Evolutionary conservation across 2,113 vertebrate species (phyloP).

Genomic region (Penelope pileata): DNA sequence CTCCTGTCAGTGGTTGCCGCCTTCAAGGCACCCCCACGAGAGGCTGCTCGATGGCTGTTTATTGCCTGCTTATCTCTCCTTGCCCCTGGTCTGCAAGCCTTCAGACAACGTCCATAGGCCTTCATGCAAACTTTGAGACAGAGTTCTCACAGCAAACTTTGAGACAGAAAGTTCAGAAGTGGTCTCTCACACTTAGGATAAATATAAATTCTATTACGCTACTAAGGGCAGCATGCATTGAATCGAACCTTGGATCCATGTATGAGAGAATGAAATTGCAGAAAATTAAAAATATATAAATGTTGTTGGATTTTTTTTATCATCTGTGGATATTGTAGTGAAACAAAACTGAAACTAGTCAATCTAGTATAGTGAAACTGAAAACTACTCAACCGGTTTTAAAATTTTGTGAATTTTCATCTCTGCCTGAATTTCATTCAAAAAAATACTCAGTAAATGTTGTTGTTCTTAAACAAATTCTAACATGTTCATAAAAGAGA

Average conservation of each 20-base stretch:
- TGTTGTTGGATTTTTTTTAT: fast-evolving
- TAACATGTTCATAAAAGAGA: neutral
- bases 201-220: neutral
- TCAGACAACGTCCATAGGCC: too few relatives aligned
- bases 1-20: too few relatives aligned
- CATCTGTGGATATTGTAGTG: neutral
- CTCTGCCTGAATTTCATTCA: neutral
- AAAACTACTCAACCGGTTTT: neutral
- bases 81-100: too few relatives aligned
- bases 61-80: too few relatives aligned
- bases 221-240: neutral
- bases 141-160: too few relatives aligned
- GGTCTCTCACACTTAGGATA: too few relatives aligned
- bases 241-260: neutral
- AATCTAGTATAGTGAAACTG: neutral
- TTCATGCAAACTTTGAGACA: too few relatives aligned
- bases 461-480: neutral
- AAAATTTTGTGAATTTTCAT: neutral
- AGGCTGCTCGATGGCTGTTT: too few relatives aligned
- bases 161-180: too few relatives aligned
- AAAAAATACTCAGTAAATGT: neutral
- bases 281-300: neutral
- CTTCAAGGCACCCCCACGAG: too few relatives aligned
- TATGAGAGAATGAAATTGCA: neutral
- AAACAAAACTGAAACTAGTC: neutral